phyloP scores from a whole-genome alignment of 2,797 vertebrate species.

The Myotis myotis region DNA sequence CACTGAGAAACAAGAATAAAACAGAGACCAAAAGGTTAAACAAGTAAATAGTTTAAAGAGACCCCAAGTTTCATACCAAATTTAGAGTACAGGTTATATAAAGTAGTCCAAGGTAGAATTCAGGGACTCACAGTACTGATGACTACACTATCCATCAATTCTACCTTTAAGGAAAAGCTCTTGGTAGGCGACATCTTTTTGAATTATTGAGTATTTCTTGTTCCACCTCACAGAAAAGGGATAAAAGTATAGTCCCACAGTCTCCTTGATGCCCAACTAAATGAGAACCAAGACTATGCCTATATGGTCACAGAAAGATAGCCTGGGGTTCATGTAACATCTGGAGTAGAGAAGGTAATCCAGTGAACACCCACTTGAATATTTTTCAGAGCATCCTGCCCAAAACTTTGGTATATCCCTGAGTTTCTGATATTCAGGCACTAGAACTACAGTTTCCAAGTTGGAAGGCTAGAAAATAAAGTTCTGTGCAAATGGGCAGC shows the following conservation, averaged over 20 bases:
- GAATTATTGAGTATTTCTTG: neutral
- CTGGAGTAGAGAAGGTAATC: neutral
- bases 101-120: neutral
- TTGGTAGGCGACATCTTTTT: neutral
- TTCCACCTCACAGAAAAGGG: neutral
- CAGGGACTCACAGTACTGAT: neutral
- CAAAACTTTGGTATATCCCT: neutral
- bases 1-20: conserved; percentile 41
- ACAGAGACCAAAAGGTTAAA: conserved; percentile 8
- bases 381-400: neutral
- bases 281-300: neutral
- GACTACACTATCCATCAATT: neutral
- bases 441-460: neutral
- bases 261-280: neutral
- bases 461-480: neutral
- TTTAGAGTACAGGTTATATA: neutral
- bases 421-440: neutral
- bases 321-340: neutral
- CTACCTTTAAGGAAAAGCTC: neutral
- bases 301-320: neutral
- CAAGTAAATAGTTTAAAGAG: neutral
- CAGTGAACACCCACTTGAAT: neutral
- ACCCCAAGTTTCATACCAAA: neutral
- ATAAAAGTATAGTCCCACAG: neutral
- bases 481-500: neutral